phyloP scores from a whole-genome alignment of 2,797 vertebrate genomes.

The Mallotus villosus region DNA sequence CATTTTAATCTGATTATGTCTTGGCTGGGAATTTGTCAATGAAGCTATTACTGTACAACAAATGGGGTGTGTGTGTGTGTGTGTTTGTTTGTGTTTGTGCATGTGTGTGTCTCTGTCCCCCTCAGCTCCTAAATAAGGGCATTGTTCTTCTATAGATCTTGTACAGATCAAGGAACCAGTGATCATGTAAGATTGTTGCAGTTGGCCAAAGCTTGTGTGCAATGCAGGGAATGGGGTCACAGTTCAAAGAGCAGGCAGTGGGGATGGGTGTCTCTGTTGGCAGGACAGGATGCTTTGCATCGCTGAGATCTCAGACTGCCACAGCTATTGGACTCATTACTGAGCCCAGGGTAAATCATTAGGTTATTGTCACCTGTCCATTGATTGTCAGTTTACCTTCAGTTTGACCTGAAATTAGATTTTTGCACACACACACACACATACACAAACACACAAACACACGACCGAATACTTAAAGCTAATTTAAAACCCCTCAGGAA shows the following conservation, averaged over 20 bases:
- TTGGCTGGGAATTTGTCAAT: background rate
- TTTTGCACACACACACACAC: background rate
- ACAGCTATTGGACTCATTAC: too few species aligned
- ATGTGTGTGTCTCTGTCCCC: background rate
- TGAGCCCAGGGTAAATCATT: background rate
- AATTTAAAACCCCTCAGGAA: background rate
- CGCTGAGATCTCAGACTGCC: background rate
- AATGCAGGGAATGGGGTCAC: slow-evolving; percentile 2
- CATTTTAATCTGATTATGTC: background rate
- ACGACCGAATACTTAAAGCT: too few species aligned
- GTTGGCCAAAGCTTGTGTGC: background rate
- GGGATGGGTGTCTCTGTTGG: background rate
- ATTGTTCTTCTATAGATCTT: background rate
- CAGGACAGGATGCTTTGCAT: slow-evolving; percentile 1
- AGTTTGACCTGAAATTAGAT: background rate
- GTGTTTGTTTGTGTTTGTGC: background rate
- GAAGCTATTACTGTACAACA: background rate
- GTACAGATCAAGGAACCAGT: background rate
- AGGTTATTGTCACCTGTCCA: background rate
- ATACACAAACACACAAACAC: too few species aligned
- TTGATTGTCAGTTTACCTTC: background rate
- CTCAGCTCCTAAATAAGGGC: background rate
- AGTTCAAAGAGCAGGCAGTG: slow-evolving; percentile 5
- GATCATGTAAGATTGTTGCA: slow-evolving; percentile 11
- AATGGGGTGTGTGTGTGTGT: background rate